These are phyloP conservation scores for Stegana nigrithorax DNA, from an alignment of 2,888 invertebrate genomes.

Conservation along the genomic window DNA sequence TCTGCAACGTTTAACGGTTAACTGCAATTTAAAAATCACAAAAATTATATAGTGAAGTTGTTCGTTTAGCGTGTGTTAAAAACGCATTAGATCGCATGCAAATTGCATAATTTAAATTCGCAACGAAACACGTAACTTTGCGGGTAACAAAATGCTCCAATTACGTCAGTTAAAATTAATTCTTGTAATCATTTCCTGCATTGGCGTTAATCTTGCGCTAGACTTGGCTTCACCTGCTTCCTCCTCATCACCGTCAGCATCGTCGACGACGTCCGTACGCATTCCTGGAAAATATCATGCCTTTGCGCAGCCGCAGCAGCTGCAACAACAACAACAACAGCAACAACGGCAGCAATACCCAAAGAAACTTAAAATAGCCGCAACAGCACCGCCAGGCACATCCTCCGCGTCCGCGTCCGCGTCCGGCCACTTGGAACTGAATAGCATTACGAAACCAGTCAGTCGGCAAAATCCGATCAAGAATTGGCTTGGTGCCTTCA, in stretches of 20 bases:
- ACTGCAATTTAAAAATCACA: too few relatives aligned
- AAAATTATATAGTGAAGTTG: too few relatives aligned
- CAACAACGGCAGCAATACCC: slow-evolving; percentile 41
- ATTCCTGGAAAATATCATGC: slow-evolving; percentile 66
- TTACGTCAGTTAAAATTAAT: slow-evolving; percentile 59
- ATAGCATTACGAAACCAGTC: slow-evolving; percentile 41
- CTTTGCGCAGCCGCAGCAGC: slow-evolving; percentile 41
- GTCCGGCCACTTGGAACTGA: slow-evolving; percentile 27
- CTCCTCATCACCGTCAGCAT: slow-evolving; percentile 17
- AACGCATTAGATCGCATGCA: slow-evolving; percentile 38
- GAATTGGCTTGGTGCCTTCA: slow-evolving; percentile 75
- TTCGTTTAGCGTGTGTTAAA: slow-evolving; percentile 39
- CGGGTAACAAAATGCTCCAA: slow-evolving; percentile 45
- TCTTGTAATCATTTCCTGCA: slow-evolving; percentile 62
- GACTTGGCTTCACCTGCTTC: slow-evolving; percentile 26
- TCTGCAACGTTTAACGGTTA: too few relatives aligned
- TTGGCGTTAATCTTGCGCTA: slow-evolving; percentile 39
- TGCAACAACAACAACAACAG: slow-evolving; percentile 22
- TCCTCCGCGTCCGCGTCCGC: slow-evolving; percentile 5
- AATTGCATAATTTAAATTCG: slow-evolving; percentile 35
- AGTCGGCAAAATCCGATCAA: slow-evolving; percentile 67
- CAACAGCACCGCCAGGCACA: slow-evolving; percentile 26
- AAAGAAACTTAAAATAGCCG: slow-evolving; percentile 43
- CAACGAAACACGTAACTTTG: slow-evolving; percentile 24
- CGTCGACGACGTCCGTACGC: slow-evolving; percentile 23